Evolutionary conservation across 2,888 invertebrate species (phyloP).

Genomic region (Chalcosyrphus nemorum): DNA sequence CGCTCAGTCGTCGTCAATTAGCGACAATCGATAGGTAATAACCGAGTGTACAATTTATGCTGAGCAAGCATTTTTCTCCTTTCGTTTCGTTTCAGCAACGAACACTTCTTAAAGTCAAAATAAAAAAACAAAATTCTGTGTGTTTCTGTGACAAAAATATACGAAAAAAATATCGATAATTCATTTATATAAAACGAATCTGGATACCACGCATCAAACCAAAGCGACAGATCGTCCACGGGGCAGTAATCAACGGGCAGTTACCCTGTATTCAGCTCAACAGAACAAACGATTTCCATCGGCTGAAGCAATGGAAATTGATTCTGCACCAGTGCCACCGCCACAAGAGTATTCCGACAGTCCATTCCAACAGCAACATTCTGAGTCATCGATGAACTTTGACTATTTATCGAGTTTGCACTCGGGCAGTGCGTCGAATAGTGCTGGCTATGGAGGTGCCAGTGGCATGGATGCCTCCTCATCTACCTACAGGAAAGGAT

Average conservation of each 20-base stretch:
- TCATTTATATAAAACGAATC: too few species aligned
- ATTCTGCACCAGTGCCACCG: slow-evolving; percentile 78
- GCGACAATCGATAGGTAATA: slow-evolving; percentile 65
- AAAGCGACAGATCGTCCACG: not conserved
- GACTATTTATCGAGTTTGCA: slow-evolving; percentile 79
- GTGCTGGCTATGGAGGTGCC: slow-evolving; percentile 2
- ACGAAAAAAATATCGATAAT: too few species aligned
- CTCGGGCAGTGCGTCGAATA: slow-evolving; percentile 11
- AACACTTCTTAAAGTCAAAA: slow-evolving; percentile 3
- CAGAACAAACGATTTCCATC: slow-evolving; percentile 1
- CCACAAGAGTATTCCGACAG: slow-evolving; percentile 78
- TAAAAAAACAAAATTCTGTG: not conserved
- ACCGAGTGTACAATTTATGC: slow-evolving; percentile 25
- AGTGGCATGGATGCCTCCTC: slow-evolving; percentile 51
- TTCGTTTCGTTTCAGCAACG: slow-evolving; percentile 39
- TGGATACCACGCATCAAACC: not conserved
- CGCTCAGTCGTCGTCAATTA: slow-evolving; percentile 54
- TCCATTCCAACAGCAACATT: slow-evolving; percentile 76
- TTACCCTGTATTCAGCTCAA: slow-evolving; percentile 3
- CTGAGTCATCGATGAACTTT: slow-evolving; percentile 80
- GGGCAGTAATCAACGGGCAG: not conserved
- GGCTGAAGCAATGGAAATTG: slow-evolving; percentile 81
- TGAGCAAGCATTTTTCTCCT: slow-evolving; percentile 56
- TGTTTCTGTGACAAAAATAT: slow-evolving; percentile 11
- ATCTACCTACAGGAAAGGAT: slow-evolving; percentile 34